A percentile compares a stretch with the other conserved stretches of the same genome.
Evolutionary conservation across 2,113 vertebrate species (phyloP).

Genomic region (Melanocharis versteri): DNA sequence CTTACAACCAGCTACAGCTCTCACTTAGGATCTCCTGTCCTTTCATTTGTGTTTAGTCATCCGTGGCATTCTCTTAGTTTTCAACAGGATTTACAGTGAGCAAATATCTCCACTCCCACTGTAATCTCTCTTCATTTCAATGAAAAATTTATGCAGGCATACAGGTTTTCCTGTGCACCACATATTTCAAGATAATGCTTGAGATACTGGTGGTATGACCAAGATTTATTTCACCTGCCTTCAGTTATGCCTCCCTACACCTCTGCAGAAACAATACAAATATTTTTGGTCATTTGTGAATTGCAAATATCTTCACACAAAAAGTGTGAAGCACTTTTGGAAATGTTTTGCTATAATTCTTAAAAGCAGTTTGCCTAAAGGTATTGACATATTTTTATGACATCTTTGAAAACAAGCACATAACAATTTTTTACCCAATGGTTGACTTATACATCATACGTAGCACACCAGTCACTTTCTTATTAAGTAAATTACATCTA

Average conservation of each 20-base stretch:
- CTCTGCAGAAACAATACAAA: neutral
- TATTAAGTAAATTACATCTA: neutral
- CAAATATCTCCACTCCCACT: neutral
- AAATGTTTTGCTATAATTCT: neutral
- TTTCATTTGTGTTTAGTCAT: neutral
- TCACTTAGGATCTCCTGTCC: neutral
- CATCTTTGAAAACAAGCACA: neutral
- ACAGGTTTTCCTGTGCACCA: neutral
- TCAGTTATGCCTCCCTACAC: neutral
- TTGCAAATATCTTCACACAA: neutral
- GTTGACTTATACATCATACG: fast-evolving
- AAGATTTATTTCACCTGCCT: neutral
- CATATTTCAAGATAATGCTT: neutral
- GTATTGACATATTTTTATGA: neutral
- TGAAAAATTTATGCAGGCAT: neutral
- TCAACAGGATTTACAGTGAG: neutral
- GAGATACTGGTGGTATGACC: neutral
- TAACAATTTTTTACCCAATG: neutral
- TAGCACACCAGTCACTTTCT: neutral
- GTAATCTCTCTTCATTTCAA: neutral
- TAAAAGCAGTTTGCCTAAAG: neutral
- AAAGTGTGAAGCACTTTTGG: neutral
- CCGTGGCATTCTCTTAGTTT: neutral
- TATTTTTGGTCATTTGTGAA: neutral
- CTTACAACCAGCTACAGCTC: neutral